These are phyloP conservation scores for Penaeus vannamei DNA, from an alignment of 1,140 invertebrate species.

Conservation along the genomic window DNA sequence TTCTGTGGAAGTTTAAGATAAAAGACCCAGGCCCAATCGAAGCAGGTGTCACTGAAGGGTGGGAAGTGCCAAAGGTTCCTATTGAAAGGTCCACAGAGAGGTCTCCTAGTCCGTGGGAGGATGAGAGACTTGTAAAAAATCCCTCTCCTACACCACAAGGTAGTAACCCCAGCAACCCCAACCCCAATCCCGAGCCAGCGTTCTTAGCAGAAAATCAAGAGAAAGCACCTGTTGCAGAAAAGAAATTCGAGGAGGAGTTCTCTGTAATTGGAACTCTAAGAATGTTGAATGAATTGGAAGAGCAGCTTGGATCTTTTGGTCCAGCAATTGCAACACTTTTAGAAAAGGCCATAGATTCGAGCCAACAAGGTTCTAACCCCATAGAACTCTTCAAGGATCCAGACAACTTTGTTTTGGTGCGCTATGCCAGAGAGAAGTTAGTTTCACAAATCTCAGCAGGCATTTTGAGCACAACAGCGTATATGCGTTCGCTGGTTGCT, in stretches of 20 bases:
- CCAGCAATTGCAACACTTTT: constrained; percentile 59
- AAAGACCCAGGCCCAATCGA: constrained; percentile 39
- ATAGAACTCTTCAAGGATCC: constrained; percentile 63
- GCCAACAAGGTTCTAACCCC: constrained; percentile 47
- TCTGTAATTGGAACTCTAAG: constrained; percentile 66
- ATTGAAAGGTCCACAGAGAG: constrained; percentile 38
- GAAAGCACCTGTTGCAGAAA: neutral
- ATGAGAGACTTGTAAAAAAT: constrained; percentile 38
- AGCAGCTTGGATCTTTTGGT: constrained; percentile 63
- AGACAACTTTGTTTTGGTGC: constrained; percentile 61
- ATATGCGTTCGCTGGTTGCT: constrained; percentile 53
- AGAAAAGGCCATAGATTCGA: constrained; percentile 48
- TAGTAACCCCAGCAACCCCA: no score
- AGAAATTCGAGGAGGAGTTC: constrained; percentile 54
- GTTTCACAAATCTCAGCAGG: constrained; percentile 50
- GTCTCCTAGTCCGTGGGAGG: constrained; percentile 63
- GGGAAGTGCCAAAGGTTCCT: neutral
- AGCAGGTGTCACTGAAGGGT: neutral
- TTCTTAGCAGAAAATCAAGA: no score
- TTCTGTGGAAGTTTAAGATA: constrained; percentile 53
- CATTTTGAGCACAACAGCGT: constrained; percentile 46
- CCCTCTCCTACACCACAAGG: constrained; percentile 33
- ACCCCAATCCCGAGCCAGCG: no score
- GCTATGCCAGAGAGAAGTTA: constrained; percentile 63
- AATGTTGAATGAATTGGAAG: constrained; percentile 63